Conservation (phyloP, 2,888 invertebrate genomes). For the Crossocerus cetratus region DNA sequence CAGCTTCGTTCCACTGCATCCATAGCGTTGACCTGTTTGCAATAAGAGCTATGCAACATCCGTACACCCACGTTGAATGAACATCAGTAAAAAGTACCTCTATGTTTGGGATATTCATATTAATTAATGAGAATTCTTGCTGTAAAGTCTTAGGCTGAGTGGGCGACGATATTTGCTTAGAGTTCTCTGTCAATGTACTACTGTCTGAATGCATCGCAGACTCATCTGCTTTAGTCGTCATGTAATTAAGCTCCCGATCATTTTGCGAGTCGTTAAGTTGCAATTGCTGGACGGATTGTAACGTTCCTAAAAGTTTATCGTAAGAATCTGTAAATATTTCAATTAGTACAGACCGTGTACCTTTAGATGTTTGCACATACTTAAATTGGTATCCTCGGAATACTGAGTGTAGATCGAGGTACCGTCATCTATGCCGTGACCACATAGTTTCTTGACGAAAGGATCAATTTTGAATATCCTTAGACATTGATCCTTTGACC, state of each 20-base stretch:
- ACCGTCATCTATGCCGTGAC: slow-evolving; percentile 81
- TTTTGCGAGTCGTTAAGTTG: slow-evolving; percentile 69
- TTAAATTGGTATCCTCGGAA: slow-evolving; percentile 71
- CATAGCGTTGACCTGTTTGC: slow-evolving; percentile 77
- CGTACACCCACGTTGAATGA: no score
- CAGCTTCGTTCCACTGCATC: slow-evolving; percentile 80
- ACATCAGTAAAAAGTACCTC: slow-evolving; percentile 76
- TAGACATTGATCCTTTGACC: slow-evolving; percentile 96
- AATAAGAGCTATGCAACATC: neutral
- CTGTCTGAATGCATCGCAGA: slow-evolving; percentile 60
- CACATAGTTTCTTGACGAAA: slow-evolving; percentile 88
- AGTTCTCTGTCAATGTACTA: slow-evolving; percentile 59
- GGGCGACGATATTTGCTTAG: slow-evolving; percentile 71
- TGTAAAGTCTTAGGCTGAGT: slow-evolving; percentile 82
- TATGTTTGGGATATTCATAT: slow-evolving; percentile 86
- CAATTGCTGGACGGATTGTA: slow-evolving; percentile 72
- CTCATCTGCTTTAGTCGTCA: slow-evolving; percentile 64
- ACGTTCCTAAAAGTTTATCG: slow-evolving; percentile 56
- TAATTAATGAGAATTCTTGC: slow-evolving; percentile 87
- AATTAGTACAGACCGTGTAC: neutral
- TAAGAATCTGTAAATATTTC: neutral
- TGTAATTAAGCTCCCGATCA: slow-evolving; percentile 67
- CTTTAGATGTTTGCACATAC: slow-evolving; percentile 54
- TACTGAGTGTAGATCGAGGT: slow-evolving; percentile 72
- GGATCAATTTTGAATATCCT: slow-evolving; percentile 94